Evolutionary conservation across 2,888 invertebrate genomes (phyloP).

Genomic region (Anoplius nigerrimus): DNA sequence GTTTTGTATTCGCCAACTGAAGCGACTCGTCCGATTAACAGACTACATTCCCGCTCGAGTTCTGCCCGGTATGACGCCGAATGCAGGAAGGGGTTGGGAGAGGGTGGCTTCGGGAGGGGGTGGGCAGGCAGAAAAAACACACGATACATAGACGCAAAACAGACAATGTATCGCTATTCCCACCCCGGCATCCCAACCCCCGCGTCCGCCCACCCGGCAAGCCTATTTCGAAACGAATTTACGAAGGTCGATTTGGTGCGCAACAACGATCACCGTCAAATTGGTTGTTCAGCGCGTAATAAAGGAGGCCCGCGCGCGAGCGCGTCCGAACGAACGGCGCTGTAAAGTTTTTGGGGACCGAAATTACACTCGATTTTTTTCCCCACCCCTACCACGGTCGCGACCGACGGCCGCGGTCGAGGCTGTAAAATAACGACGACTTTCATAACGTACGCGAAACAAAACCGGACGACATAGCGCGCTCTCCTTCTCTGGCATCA

Average conservation of each 20-base stretch:
- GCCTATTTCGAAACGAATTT: slow-evolving; percentile 15
- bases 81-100: not conserved
- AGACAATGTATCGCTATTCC: no score
- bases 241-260: slow-evolving; percentile 22
- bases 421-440: not conserved
- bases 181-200: not conserved
- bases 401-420: no score
- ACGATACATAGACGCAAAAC: no score
- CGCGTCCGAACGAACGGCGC: no score
- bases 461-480: not conserved
- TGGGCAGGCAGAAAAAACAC: no score
- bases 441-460: not conserved
- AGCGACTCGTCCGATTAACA: slow-evolving; percentile 31
- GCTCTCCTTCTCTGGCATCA: slow-evolving; percentile 1
- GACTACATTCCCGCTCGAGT: slow-evolving; percentile 22
- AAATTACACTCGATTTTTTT: no score
- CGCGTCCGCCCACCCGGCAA: no score
- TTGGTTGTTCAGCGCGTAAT: not conserved
- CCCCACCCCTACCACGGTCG: no score
- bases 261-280: slow-evolving; percentile 15
- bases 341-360: no score
- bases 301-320: no score
- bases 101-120: not conserved
- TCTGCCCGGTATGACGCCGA: slow-evolving; percentile 1
- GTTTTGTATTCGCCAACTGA: slow-evolving; percentile 36